A percentile compares a stretch with the other conserved stretches of the same genome.
Conservation (phyloP, 2,113 vertebrate genomes). For the Phyllostomus discolor region DNA sequence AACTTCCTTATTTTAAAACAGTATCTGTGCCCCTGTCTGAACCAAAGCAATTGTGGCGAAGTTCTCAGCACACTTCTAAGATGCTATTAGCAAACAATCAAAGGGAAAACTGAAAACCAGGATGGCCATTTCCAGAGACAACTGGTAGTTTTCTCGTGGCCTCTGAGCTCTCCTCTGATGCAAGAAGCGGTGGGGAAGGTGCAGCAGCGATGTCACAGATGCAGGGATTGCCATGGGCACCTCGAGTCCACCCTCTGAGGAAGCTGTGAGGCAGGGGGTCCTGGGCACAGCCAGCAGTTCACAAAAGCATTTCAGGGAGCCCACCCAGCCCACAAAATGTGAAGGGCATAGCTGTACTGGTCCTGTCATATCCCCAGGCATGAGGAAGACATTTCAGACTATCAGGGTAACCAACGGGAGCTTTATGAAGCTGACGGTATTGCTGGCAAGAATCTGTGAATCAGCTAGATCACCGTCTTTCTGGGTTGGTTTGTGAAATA, state of each 20-base stretch:
- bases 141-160: not conserved
- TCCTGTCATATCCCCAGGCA: not conserved
- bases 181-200: rapidly evolving
- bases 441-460: not conserved
- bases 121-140: not conserved
- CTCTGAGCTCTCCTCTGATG: not conserved
- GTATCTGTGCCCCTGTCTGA: not conserved
- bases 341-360: not conserved
- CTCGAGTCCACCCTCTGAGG: rapidly evolving
- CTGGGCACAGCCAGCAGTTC: not conserved
- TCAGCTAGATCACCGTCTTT: rapidly evolving
- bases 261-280: not conserved
- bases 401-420: too few species aligned
- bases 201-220: too few species aligned
- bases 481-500: not conserved
- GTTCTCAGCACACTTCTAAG: not conserved
- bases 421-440: not conserved
- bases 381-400: not conserved
- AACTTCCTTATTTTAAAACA: not conserved
- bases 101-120: not conserved
- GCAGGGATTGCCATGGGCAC: rapidly evolving
- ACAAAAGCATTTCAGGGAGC: not conserved
- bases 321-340: rapidly evolving
- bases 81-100: not conserved
- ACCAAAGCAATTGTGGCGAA: rapidly evolving